Evolutionary conservation across 2,113 vertebrate species (phyloP).

Genomic region (Pluvialis apricaria): DNA sequence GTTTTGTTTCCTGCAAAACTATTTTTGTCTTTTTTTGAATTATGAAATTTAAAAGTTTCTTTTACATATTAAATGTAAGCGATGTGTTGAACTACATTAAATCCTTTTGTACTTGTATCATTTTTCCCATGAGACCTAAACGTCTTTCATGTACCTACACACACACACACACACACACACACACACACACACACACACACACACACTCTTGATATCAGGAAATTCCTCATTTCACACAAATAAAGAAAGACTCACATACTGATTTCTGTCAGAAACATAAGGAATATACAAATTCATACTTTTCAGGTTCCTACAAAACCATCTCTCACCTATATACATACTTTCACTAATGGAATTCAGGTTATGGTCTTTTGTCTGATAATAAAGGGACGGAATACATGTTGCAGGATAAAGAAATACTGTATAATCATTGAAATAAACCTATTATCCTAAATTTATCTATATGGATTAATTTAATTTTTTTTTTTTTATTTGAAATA

Average conservation of each 20-base stretch:
- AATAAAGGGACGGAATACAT: conserved; percentile 58
- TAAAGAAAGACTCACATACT: conserved; percentile 34
- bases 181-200: background rate
- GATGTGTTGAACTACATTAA: conserved; percentile 20
- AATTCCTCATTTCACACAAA: conserved; percentile 66
- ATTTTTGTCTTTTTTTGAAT: conserved; percentile 68
- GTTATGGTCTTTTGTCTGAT: conserved; percentile 37
- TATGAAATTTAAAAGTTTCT: conserved; percentile 69
- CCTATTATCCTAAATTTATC: conserved; percentile 64
- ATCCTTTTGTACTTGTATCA: conserved; percentile 18
- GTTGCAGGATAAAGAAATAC: conserved; percentile 67
- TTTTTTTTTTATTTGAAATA: conserved; percentile 63
- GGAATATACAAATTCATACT: conserved; percentile 66
- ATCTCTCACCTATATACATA: conserved; percentile 70
- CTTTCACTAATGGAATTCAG: conserved; percentile 56
- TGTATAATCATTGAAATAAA: conserved; percentile 64
- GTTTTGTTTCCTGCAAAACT: conserved; percentile 72
- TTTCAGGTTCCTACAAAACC: conserved; percentile 68
- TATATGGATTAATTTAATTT: background rate
- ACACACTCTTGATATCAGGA: background rate
- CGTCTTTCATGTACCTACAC: background rate
- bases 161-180: background rate
- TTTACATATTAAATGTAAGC: conserved; percentile 47
- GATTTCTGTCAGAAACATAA: conserved; percentile 68
- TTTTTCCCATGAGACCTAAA: conserved; percentile 29